Evolutionary conservation across 2,113 vertebrate genomes (phyloP).

Genomic region (Smithornis capensis): DNA sequence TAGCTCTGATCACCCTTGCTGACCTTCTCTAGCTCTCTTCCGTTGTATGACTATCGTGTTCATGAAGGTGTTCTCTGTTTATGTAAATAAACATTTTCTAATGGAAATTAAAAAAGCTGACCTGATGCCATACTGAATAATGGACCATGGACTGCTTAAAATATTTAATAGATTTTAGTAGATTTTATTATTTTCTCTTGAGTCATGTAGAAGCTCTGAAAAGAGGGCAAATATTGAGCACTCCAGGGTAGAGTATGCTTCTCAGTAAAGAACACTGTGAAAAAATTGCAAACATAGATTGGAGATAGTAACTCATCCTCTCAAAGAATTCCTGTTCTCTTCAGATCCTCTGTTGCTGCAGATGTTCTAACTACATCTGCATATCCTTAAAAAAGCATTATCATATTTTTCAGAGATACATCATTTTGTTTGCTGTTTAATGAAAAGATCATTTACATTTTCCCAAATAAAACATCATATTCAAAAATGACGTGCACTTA

Average conservation of each 20-base stretch:
- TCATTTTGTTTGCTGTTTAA: conserved; percentile 13
- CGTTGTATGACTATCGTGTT: neutral
- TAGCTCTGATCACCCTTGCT: neutral
- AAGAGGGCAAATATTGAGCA: neutral
- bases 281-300: neutral
- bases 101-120: neutral
- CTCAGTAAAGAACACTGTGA: neutral
- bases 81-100: neutral
- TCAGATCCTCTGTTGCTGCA: conserved; percentile 32
- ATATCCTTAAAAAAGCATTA: conserved; percentile 46
- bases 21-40: neutral
- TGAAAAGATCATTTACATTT: conserved; percentile 36
- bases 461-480: conserved; percentile 5
- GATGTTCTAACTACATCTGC: conserved; percentile 56
- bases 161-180: neutral
- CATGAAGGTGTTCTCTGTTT: neutral
- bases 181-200: conserved; percentile 15
- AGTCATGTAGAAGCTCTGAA: neutral
- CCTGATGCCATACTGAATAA: neutral
- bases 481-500: neutral
- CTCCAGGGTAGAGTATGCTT: neutral
- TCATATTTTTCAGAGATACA: conserved; percentile 32
- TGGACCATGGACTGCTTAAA: neutral
- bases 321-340: conserved; percentile 17
- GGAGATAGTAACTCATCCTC: conserved; percentile 14